phyloP scores from a whole-genome alignment of 2,888 invertebrate genomes.

The Pseudococcus longispinus region DNA sequence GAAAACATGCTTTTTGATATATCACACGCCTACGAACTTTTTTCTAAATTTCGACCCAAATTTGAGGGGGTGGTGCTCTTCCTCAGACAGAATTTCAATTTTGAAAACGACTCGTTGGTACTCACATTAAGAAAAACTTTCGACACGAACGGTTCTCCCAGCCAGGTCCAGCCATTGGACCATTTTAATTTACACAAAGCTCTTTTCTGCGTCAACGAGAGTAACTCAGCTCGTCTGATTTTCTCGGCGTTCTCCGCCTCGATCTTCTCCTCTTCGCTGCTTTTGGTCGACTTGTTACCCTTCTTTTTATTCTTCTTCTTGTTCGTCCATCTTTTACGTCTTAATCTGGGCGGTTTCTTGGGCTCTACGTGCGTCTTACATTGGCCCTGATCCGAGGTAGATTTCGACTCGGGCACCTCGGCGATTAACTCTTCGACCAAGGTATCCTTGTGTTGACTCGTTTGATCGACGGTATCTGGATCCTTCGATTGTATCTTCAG shows the following conservation, averaged over 20 bases:
- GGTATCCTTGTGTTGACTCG: conserved; percentile 25
- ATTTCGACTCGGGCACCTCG: conserved; percentile 52
- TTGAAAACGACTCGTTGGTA: too few relatives aligned
- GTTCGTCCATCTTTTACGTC: conserved; percentile 58
- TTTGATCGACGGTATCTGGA: conserved; percentile 51
- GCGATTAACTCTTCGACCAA: conserved; percentile 5
- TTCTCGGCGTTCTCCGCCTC: conserved; percentile 57
- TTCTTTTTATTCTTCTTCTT: conserved; percentile 55
- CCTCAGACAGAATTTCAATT: too few relatives aligned
- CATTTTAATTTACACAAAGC: conserved; percentile 65
- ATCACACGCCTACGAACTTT: too few relatives aligned
- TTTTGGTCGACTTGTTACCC: conserved; percentile 21
- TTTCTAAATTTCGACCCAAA: too few relatives aligned
- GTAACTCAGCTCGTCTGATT: conserved; percentile 55
- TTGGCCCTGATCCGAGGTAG: conserved; percentile 48
- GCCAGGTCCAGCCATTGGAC: conserved; percentile 94
- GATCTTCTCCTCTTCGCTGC: conserved; percentile 57
- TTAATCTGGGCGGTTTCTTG: conserved; percentile 48
- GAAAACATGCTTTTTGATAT: too few relatives aligned
- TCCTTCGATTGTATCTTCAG: not conserved
- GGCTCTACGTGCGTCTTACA: not conserved
- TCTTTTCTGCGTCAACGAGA: conserved; percentile 44
- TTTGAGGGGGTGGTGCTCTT: too few relatives aligned
- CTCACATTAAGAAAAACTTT: conserved; percentile 88
- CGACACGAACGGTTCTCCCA: conserved; percentile 81